Conservation (phyloP, 2,113 vertebrate genomes). For the Nipponia nippon region DNA sequence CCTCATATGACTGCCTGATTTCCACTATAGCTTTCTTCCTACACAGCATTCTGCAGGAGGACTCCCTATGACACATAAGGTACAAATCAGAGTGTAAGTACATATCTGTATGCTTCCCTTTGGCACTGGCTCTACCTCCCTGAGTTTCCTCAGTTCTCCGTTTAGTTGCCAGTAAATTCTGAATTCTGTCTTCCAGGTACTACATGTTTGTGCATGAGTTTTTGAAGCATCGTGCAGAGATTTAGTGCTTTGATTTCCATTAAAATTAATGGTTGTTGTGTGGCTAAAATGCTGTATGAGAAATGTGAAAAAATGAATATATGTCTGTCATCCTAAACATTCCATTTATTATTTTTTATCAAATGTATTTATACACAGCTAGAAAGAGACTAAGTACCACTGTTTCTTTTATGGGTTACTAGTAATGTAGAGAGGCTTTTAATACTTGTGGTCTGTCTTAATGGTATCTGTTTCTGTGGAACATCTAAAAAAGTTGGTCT, state of each 20-base stretch:
- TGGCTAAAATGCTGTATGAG: background rate
- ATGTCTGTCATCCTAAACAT: background rate
- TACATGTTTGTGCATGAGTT: background rate
- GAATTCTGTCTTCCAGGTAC: background rate
- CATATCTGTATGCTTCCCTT: background rate
- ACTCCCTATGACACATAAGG: background rate
- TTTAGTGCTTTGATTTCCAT: background rate
- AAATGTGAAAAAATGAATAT: background rate
- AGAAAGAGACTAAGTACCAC: background rate
- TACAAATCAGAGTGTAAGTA: background rate
- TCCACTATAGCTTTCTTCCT: background rate
- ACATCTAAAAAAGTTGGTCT: background rate
- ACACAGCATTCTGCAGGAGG: background rate
- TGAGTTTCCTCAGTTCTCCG: background rate
- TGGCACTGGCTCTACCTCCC: background rate
- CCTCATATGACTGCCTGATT: background rate
- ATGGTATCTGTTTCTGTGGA: background rate
- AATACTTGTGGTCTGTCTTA: background rate
- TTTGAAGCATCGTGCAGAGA: background rate
- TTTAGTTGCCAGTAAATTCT: background rate
- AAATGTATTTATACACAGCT: background rate
- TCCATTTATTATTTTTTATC: background rate
- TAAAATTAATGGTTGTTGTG: background rate
- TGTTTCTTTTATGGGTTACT: background rate
- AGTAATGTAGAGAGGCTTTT: background rate